Evolutionary conservation across 2,113 vertebrate species (phyloP).

Genomic region (Actenoides hombroni): DNA sequence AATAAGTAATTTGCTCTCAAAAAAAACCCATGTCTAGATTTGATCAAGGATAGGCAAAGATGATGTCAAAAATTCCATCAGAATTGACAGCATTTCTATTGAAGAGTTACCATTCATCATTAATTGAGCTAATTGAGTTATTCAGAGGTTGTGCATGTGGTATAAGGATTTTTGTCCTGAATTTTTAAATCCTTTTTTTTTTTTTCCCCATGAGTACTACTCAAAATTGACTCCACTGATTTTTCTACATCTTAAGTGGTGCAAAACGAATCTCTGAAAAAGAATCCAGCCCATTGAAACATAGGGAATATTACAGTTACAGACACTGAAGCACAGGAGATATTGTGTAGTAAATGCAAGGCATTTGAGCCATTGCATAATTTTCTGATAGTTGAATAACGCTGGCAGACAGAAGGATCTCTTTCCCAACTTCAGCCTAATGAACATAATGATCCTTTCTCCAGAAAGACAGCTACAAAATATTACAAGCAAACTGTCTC

Average conservation of each 20-base stretch:
- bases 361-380: conserved; percentile 67
- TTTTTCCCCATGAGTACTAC: not conserved
- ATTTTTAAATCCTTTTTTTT: not conserved
- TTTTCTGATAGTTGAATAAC: conserved; percentile 64
- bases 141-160: not conserved
- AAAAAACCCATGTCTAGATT: not conserved
- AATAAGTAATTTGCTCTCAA: not conserved
- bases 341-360: conserved; percentile 73
- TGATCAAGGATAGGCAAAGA: not conserved
- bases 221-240: not conserved
- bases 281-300: not conserved
- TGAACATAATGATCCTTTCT: conserved; percentile 68
- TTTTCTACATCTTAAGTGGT: not conserved
- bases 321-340: conserved; percentile 70
- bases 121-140: not conserved
- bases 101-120: not conserved
- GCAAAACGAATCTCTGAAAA: not conserved
- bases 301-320: not conserved
- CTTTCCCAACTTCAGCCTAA: conserved; percentile 77
- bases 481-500: conserved; percentile 72
- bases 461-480: conserved; percentile 76
- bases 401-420: conserved; percentile 70
- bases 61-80: not conserved
- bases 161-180: not conserved
- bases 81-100: conserved; percentile 18